phyloP scores from a whole-genome alignment of 1,140 invertebrate species.

The Limonius californicus region DNA sequence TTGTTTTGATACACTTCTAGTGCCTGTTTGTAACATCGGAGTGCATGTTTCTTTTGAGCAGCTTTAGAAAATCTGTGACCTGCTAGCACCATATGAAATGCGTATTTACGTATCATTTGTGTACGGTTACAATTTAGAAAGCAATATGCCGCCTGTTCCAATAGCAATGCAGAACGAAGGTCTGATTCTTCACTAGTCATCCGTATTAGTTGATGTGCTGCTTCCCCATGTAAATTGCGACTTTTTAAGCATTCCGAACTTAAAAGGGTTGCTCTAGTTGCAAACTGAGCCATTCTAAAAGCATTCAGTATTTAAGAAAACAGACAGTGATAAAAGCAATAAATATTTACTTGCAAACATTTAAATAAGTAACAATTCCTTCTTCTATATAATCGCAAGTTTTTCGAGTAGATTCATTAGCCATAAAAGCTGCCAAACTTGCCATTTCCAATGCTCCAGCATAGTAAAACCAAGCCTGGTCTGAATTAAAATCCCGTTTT shows the following conservation, averaged over 20 bases:
- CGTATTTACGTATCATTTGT: constrained; percentile 86
- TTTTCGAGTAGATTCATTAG: constrained; percentile 70
- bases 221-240: constrained; percentile 74
- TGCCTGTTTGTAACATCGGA: constrained; percentile 88
- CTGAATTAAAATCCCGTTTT: constrained; percentile 93
- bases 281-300: constrained; percentile 80
- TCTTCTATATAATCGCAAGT: constrained; percentile 91
- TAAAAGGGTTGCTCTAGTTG: constrained; percentile 83
- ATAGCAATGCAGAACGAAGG: constrained; percentile 80
- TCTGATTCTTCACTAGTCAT: constrained; percentile 95
- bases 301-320: too few species aligned
- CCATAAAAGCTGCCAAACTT: constrained; percentile 87
- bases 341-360: constrained; percentile 77
- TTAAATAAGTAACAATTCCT: constrained; percentile 84
- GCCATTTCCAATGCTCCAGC: constrained; percentile 96
- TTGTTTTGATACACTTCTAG: constrained; percentile 80
- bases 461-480: constrained; percentile 96
- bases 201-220: constrained; percentile 88
- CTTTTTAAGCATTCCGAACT: constrained; percentile 83
- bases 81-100: constrained; percentile 95
- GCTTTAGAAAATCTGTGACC: constrained; percentile 91
- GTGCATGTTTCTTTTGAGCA: constrained; percentile 83
- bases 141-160: constrained; percentile 95
- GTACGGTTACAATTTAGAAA: constrained; percentile 70
- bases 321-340: too few species aligned